These are phyloP conservation scores for Diabrotica balteata DNA, from an alignment of 2,888 invertebrate species.

Conservation along the genomic window DNA sequence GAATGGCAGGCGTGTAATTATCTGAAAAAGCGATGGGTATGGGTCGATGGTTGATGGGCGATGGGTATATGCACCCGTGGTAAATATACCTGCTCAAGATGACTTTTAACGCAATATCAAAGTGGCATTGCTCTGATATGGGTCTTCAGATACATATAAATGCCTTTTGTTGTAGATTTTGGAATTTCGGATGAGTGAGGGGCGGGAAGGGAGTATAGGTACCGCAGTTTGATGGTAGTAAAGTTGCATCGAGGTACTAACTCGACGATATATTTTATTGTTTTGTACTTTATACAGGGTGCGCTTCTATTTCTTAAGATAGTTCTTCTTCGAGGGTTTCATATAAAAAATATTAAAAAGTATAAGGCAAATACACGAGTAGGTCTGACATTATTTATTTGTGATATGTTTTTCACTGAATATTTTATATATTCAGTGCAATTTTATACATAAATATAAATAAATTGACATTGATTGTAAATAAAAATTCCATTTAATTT, in stretches of 20 bases:
- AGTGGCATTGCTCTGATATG: constrained; percentile 61
- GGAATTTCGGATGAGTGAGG: background rate
- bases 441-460: too few species aligned
- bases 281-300: background rate
- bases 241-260: background rate
- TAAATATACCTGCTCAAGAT: constrained; percentile 54
- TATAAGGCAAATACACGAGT: too few species aligned
- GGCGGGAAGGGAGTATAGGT: background rate
- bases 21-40: constrained; percentile 33
- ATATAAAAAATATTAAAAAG: too few species aligned
- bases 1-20: constrained; percentile 58
- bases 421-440: too few species aligned
- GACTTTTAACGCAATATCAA: constrained; percentile 62
- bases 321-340: too few species aligned
- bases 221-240: background rate
- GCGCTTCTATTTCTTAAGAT: background rate
- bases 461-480: too few species aligned
- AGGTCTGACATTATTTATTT: too few species aligned
- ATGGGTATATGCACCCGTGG: constrained; percentile 39
- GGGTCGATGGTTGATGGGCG: constrained; percentile 38
- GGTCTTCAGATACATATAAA: constrained; percentile 50
- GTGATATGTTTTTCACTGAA: too few species aligned
- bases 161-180: constrained; percentile 54
- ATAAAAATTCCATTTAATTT: too few species aligned
- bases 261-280: background rate